Evolutionary conservation across 2,888 invertebrate genomes (phyloP), one percentile per base, ranked within the genome.

Genomic region (Clanis bilineata): DNA sequence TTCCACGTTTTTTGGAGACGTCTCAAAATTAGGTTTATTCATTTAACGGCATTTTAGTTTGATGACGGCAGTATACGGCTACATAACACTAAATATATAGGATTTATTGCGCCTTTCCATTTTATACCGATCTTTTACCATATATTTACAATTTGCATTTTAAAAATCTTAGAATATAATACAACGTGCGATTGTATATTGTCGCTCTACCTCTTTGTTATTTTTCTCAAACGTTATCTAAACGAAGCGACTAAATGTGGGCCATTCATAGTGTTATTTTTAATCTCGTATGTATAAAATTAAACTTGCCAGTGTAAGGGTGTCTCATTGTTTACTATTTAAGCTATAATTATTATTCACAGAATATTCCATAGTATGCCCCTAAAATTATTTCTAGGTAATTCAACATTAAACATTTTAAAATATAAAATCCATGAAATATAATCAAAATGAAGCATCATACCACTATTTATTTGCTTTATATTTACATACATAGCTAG

Each of bases 401-500:
- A 71, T 77, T 76, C 65, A 77, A 75, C 64, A 66, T 72, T 74
- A 72, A 72, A 68, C 65, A 62, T 66, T 71, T 67, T 21, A 43
- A 57, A 51, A 51, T 51, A 51, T 51, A 51, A 51, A 45, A 51
- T 18, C 28, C 32, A 54, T 65, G 44, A 57, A 43, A 28, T 57
- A 57, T 43, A 57, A 56, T 62, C 32, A 70, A 74, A 73, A 41
- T 41, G 18, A 82, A 82, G 80, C 79, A 73, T 65, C 75, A 75
- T 67, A 77, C 65, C 64, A 62, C 73, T 81, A 78, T 73, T 65
- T 65, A 72, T 70, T 76, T 71, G 78, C 77, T 69, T 78, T 75
- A 69, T 73, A 74, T 70, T 66, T 81, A 82, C 83, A 62, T 83
- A 85, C 83, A 85, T 82, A 83, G 84, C 83, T 80, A 76, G 62